These are phyloP conservation scores for Lycaon pictus DNA, from an alignment of 2,113 vertebrate genomes.

Conservation along the genomic window DNA sequence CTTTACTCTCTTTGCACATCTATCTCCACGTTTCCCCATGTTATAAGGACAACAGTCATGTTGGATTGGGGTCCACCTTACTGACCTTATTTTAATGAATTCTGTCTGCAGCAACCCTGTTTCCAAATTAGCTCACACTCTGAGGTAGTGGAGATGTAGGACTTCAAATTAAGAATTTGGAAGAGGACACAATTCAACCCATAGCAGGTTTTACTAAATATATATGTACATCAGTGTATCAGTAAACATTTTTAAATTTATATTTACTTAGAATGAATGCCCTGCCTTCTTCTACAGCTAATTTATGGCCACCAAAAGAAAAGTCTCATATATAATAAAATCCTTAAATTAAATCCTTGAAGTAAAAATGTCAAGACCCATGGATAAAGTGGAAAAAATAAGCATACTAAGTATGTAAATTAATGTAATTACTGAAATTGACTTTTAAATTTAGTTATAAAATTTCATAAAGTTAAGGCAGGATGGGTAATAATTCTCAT, in stretches of 20 bases:
- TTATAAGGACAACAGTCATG: neutral
- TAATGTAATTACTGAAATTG: neutral
- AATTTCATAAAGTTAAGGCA: neutral
- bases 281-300: neutral
- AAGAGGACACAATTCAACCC: neutral
- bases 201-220: neutral
- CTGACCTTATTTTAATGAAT: neutral
- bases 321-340: neutral
- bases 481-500: neutral
- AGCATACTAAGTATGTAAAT: neutral
- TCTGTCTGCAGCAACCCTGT: neutral
- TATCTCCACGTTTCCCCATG: neutral
- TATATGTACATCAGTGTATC: neutral
- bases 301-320: neutral
- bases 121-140: neutral
- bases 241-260: neutral
- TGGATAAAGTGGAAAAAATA: neutral
- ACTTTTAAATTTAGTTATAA: conserved; percentile 45
- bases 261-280: conserved; percentile 32
- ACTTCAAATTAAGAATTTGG: neutral
- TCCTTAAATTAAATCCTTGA: neutral
- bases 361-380: conserved; percentile 33
- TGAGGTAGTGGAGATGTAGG: neutral
- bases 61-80: neutral
- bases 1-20: neutral